Base-by-base conservation (phyloP, 2,888 invertebrate species). In the Electrophaes corylata region DNA sequence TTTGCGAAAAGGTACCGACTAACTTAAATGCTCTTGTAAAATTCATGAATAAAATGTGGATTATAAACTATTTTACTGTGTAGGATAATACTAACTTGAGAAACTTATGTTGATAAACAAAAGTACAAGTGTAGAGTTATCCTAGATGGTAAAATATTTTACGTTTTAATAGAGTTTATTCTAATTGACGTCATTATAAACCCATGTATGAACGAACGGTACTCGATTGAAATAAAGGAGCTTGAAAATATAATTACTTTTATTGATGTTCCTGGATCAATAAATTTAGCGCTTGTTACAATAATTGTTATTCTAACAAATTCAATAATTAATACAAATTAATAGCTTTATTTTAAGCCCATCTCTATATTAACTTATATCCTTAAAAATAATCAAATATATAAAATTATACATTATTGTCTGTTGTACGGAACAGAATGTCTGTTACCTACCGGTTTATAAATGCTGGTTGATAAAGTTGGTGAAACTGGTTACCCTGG, bases 161-260 rank as follows among this genome's bases (percentile, higher is more conserved):
- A 31, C 33, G 44, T 49, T 33, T 44, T 26, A 52, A 52, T 56
- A 37, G n/a, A 47, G 43, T 45, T 40, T 44, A 54, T 39, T 35
- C 44, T 37, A 50, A 39, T 41, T 44, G 48, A 26, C 12, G 37
- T 54, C 52, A 49, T 50, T 59, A 57, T 61, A 57, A 58, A 54
- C n/a, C 48, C n/a, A 47, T 67, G 60, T 55, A 20, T 48, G 65
- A 72, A 71, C 67, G 68, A 67, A 70, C 69, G 71, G 73, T 73
- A 78, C 75, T 73, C 84, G 83, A 79, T 85, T 78, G 75, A 82
- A 91, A 88, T 91, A 90, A 91, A 91, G 83, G 84, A 88, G 91
- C 91, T 91, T 91, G 83, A 82, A 84, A 67, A 49, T 40, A 46
- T 37, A 20, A n/a, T 10, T 3, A 18, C 49, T 39, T 62, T 47